phyloP scores from a whole-genome alignment of 2,113 vertebrate genomes.

The Indicator maculatus region DNA sequence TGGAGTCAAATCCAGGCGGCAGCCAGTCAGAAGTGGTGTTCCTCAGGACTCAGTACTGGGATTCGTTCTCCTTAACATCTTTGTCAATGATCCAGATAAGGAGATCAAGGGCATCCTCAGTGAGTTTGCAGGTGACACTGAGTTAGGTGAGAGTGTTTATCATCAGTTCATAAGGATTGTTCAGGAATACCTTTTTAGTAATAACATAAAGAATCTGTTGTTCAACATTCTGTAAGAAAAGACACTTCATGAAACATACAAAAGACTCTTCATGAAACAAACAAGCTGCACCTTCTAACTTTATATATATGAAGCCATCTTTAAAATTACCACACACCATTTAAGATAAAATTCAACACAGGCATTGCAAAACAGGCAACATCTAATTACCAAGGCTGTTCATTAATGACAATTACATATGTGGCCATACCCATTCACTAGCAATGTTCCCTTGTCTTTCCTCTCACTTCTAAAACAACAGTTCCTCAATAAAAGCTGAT shows the following conservation, averaged over 20 bases:
- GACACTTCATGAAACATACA: background rate
- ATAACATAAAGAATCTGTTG: background rate
- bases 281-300: background rate
- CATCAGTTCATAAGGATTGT: background rate
- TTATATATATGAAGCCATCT: background rate
- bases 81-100: too few relatives aligned
- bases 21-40: background rate
- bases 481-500: background rate
- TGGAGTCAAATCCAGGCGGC: background rate
- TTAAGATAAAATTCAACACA: background rate
- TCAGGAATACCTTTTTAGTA: background rate
- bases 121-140: too few relatives aligned
- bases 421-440: background rate
- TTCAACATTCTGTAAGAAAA: background rate
- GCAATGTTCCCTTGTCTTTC: background rate
- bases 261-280: background rate
- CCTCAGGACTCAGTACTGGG: background rate
- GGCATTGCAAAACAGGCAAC: background rate
- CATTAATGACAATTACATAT: background rate
- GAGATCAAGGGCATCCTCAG: too few relatives aligned
- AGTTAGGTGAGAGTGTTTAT: too few relatives aligned
- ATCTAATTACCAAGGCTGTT: background rate
- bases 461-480: background rate
- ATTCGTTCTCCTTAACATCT: too few relatives aligned
- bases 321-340: background rate